Percentiles rank a stretch among this genome's conserved stretches.
These are phyloP conservation scores for Plebejus melissa DNA, from an alignment of 2,888 invertebrate genomes.

Conservation along the genomic window DNA sequence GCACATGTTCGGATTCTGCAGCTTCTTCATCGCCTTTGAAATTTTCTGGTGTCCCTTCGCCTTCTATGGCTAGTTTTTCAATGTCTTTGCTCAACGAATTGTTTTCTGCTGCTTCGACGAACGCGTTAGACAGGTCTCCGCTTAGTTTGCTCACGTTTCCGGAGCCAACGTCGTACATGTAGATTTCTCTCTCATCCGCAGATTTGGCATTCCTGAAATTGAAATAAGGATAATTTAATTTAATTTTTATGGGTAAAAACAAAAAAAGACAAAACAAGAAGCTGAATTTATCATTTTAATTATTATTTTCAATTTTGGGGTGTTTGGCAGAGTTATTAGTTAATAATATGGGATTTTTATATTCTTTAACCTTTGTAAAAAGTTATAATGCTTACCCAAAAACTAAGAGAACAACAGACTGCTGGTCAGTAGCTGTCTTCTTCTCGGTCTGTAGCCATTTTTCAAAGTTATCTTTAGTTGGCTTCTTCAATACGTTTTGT, in stretches of 20 bases:
- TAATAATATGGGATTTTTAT: too few relatives aligned
- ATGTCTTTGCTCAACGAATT: constrained; percentile 85
- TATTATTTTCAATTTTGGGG: too few relatives aligned
- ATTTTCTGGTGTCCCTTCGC: constrained; percentile 68
- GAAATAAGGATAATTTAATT: constrained; percentile 24
- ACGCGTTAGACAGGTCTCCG: constrained; percentile 90
- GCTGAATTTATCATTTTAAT: background rate
- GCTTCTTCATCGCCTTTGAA: constrained; percentile 57
- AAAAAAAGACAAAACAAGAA: background rate
- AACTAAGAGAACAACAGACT: constrained; percentile 89
- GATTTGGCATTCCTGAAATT: constrained; percentile 67
- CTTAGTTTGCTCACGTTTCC: constrained; percentile 87
- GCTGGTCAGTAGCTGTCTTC: constrained; percentile 84
- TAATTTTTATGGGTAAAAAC: too few relatives aligned
- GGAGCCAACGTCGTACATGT: constrained; percentile 89
- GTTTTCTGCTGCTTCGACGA: constrained; percentile 92
- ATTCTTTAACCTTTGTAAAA: too few relatives aligned
- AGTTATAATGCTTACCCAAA: constrained; percentile 81
- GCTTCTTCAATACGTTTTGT: constrained; percentile 86
- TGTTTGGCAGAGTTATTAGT: too few relatives aligned
- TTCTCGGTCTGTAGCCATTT: constrained; percentile 89
- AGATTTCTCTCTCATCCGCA: constrained; percentile 85
- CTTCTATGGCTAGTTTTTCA: constrained; percentile 77
- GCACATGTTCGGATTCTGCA: constrained; percentile 73
- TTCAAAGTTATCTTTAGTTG: constrained; percentile 87